These are phyloP conservation scores for Actenoides lindsayi DNA, from an alignment of 2,113 vertebrate species.

Conservation along the genomic window DNA sequence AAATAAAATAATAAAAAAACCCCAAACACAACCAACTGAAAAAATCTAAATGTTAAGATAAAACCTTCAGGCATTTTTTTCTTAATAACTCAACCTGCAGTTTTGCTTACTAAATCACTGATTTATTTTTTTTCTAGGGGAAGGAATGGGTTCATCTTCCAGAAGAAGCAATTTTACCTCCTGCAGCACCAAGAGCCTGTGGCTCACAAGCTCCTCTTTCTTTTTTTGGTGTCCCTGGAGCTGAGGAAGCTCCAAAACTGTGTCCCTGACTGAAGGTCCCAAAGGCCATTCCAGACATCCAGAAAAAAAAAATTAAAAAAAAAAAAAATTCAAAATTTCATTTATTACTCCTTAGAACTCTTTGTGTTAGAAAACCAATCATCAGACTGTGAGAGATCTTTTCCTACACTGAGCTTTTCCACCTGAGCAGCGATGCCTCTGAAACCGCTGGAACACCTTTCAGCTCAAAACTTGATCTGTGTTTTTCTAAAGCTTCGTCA, in stretches of 20 bases:
- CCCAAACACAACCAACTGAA: background rate
- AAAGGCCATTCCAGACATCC: background rate
- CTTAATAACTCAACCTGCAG: background rate
- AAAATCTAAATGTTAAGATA: background rate
- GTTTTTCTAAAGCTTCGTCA: background rate
- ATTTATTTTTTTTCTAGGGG: background rate
- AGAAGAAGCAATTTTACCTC: background rate
- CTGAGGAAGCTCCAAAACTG: background rate
- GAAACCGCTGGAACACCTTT: background rate
- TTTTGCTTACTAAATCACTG: background rate
- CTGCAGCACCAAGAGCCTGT: background rate
- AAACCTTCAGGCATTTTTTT: background rate
- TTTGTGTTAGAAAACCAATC: background rate
- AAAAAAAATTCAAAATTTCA: background rate
- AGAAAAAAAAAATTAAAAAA: background rate
- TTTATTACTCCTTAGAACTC: background rate
- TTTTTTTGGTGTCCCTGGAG: background rate
- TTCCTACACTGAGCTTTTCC: background rate
- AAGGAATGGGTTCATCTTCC: background rate
- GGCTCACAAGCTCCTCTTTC: rapidly evolving
- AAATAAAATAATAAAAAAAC: background rate
- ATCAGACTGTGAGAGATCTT: background rate
- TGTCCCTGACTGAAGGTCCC: background rate
- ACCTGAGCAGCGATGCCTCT: background rate
- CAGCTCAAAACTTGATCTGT: background rate